These are phyloP conservation scores for Campaea margaritaria DNA, from an alignment of 2,888 invertebrate genomes.

Conservation along the genomic window DNA sequence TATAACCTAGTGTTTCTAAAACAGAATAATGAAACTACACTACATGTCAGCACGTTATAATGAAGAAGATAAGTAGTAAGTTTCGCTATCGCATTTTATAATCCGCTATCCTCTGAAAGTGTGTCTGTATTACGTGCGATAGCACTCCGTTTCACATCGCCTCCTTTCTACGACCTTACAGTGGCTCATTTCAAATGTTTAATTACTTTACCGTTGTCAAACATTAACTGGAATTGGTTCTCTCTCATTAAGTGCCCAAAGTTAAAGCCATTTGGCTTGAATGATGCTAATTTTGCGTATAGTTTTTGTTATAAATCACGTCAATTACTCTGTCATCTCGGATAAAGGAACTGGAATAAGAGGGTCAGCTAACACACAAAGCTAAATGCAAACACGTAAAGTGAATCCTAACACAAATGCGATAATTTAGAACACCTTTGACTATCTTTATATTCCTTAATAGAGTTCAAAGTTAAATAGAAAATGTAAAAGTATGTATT, in stretches of 20 bases:
- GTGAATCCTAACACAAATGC: slow-evolving; percentile 4
- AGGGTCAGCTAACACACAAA: not conserved
- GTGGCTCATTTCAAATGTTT: slow-evolving; percentile 11
- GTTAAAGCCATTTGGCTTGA: not conserved
- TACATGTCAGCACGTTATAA: too few species aligned
- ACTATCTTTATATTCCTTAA: not conserved
- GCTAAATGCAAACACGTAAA: slow-evolving; percentile 1
- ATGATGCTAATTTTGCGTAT: not conserved
- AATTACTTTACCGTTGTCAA: slow-evolving; percentile 5
- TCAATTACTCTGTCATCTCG: not conserved
- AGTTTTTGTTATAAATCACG: not conserved
- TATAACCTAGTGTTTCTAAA: too few species aligned
- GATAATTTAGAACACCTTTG: not conserved
- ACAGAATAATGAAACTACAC: too few species aligned
- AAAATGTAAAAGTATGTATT: not conserved
- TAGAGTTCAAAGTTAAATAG: slow-evolving; percentile 19
- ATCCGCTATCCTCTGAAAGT: too few species aligned
- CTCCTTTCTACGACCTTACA: not conserved
- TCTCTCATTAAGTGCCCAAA: slow-evolving; percentile 1
- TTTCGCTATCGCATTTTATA: too few species aligned
- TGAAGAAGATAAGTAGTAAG: too few species aligned
- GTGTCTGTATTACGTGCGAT: too few species aligned
- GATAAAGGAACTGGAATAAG: not conserved
- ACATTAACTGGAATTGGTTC: slow-evolving; percentile 17
- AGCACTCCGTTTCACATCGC: too few species aligned